Evolutionary conservation across 1,140 invertebrate genomes (phyloP).

Genomic region (Orchesella cincta): DNA sequence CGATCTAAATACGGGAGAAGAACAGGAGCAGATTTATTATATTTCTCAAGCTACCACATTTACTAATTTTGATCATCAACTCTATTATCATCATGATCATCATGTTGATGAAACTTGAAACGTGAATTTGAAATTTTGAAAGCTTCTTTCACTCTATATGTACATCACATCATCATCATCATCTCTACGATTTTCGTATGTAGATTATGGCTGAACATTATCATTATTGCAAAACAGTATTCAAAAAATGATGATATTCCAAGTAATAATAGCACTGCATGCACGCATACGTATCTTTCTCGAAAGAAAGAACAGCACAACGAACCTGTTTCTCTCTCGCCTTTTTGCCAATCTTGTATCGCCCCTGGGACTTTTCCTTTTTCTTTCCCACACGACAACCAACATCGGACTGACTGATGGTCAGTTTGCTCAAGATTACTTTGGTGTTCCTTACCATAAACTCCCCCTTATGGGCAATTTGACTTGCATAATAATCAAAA

Average conservation of each 20-base stretch:
- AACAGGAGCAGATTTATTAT: neutral
- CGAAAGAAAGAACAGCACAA: neutral
- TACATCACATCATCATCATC: too few species aligned
- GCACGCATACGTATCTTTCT: too few species aligned
- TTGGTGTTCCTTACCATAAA: too few species aligned
- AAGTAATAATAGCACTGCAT: too few species aligned
- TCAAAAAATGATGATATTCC: neutral
- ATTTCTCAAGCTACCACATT: neutral
- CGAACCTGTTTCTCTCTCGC: conserved; percentile 27
- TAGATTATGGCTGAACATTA: neutral
- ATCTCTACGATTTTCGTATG: neutral
- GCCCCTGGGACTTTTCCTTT: conserved; percentile 28
- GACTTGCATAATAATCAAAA: too few species aligned
- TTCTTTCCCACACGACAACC: conserved; percentile 3
- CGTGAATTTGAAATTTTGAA: too few species aligned
- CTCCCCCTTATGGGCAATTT: too few species aligned
- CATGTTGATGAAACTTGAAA: too few species aligned
- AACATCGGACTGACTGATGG: too few species aligned
- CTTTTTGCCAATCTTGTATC: conserved; percentile 30
- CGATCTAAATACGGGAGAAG: neutral
- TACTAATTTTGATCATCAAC: neutral
- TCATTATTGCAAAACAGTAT: neutral
- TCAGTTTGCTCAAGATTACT: too few species aligned
- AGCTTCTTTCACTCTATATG: too few species aligned
- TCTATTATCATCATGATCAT: neutral